Percentiles rank a stretch among this genome's conserved stretches.
Conservation (phyloP, 2,797 vertebrate genomes). For the Thunnus albacares region DNA sequence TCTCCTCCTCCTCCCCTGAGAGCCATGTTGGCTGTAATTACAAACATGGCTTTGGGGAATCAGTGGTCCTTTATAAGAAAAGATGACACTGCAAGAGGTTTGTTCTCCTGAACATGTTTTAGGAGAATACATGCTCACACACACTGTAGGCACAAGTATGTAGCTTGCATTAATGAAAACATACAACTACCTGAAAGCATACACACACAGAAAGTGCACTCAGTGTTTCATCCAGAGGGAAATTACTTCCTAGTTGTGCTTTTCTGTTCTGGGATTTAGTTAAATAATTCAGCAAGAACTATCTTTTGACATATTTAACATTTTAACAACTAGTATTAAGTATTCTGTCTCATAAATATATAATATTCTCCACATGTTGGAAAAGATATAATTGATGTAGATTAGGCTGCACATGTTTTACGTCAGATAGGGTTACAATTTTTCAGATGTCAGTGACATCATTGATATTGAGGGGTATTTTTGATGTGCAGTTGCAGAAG, state of each 20-base stretch:
- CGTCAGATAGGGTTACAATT: background rate
- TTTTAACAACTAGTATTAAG: background rate
- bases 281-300: conserved; percentile 21
- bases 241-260: background rate
- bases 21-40: conserved; percentile 72
- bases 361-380: background rate
- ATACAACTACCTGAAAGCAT: conserved; percentile 20
- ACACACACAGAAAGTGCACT: background rate
- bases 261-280: conserved; percentile 26
- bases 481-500: background rate
- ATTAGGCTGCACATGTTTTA: background rate
- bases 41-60: conserved; percentile 71
- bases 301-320: background rate
- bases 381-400: background rate
- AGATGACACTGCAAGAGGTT: conserved; percentile 62
- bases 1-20: conserved; percentile 3
- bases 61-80: conserved; percentile 57
- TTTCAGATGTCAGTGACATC: background rate
- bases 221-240: conserved; percentile 11
- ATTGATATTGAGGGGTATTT: background rate
- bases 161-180: conserved; percentile 26
- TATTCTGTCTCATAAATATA: background rate
- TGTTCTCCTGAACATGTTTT: conserved; percentile 52
- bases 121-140: conserved; percentile 9
- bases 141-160: conserved; percentile 9